A percentile compares a stretch with the other conserved stretches of the same genome.
These are phyloP conservation scores for Cydia pomonella DNA, from an alignment of 1,140 invertebrate genomes.

Conservation along the genomic window DNA sequence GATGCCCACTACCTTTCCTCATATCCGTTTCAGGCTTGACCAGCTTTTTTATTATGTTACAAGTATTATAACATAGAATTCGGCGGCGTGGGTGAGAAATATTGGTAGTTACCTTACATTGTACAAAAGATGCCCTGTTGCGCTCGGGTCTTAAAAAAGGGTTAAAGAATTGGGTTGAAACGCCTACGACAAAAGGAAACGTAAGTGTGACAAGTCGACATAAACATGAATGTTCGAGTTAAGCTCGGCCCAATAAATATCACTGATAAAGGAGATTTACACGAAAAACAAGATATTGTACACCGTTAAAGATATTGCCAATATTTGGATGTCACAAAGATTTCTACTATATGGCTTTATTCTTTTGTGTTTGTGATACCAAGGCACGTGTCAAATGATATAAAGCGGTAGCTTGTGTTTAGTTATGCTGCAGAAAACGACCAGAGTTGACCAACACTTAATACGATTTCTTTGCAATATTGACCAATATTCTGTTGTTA, in stretches of 20 bases:
- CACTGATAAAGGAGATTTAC: constrained; percentile 29
- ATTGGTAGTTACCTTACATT: constrained; percentile 29
- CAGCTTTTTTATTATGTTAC: neutral
- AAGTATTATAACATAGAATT: constrained; percentile 30
- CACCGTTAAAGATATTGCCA: constrained; percentile 2
- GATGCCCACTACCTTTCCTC: neutral
- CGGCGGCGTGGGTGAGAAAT: constrained; percentile 31
- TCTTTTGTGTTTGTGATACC: neutral
- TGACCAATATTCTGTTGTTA: too few species aligned
- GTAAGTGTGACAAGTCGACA: constrained; percentile 22
- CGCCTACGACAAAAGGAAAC: constrained; percentile 32
- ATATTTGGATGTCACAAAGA: constrained; percentile 4
- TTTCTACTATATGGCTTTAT: neutral
- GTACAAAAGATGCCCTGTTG: constrained; percentile 20
- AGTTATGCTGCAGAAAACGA: too few species aligned
- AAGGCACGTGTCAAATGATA: neutral
- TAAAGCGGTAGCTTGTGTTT: too few species aligned
- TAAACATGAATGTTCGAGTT: constrained; percentile 27
- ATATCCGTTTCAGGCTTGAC: neutral
- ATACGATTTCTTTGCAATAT: too few species aligned
- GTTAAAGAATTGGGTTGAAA: constrained; percentile 25
- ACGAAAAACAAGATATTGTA: constrained; percentile 22
- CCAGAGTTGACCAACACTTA: too few species aligned
- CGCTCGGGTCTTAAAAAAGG: neutral
- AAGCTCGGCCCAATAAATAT: constrained; percentile 26